phyloP scores from a whole-genome alignment of 2,797 vertebrate species.

The Tokudaia muenninki region DNA sequence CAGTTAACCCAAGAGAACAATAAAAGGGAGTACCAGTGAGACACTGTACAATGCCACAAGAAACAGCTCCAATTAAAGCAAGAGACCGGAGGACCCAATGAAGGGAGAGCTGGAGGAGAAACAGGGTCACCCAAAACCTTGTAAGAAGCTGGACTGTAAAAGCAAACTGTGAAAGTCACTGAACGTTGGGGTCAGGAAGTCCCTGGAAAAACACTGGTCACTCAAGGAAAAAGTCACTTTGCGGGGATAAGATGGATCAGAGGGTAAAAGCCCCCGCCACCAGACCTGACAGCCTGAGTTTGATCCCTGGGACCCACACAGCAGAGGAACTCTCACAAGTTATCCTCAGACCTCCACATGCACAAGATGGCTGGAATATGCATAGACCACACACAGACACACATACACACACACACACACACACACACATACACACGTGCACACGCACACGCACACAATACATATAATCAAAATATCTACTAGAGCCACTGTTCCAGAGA shows the following conservation, averaged over 20 bases:
- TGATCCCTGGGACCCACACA: background rate
- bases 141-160: background rate
- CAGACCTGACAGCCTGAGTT: background rate
- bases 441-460: background rate
- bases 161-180: background rate
- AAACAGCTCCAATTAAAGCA: background rate
- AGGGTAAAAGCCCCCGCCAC: rapidly evolving
- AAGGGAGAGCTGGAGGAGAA: constrained; percentile 14
- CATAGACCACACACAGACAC: no score
- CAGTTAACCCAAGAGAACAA: constrained; percentile 1
- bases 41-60: background rate
- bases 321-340: background rate
- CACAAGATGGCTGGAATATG: background rate
- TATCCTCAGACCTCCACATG: no score
- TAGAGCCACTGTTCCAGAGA: background rate
- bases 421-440: no score
- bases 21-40: background rate
- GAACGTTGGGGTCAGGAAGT: background rate
- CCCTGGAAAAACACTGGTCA: background rate
- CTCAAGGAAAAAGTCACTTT: background rate
- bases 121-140: background rate
- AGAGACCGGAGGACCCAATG: background rate
- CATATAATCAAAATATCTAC: background rate
- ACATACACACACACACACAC: background rate
- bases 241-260: background rate